Base-by-base conservation (phyloP, 2,113 vertebrate species). In the Nanorana parkeri region DNA sequence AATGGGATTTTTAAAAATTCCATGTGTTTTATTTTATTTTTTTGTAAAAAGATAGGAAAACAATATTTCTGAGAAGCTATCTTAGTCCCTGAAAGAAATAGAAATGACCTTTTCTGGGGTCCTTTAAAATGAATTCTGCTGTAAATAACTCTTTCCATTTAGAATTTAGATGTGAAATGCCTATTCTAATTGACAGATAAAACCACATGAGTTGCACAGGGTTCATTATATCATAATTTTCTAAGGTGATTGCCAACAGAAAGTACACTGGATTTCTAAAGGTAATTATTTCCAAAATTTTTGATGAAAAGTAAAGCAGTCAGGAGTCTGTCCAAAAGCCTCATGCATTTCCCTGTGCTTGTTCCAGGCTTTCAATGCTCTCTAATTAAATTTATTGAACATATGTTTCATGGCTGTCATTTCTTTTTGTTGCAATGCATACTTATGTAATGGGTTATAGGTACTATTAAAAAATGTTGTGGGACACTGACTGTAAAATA, bases 181-280 rank as follows among this genome's bases (percentile, higher is more conserved):
- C 17, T 68, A 56, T 78, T 78, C 26, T 78, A 78, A 78, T 78
- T 78, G 77, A 67, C 77, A 78, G 77, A 56, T 65, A 78, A 77
- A 55, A 78, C 77, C 20, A 54, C 77, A 56, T 36, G 64, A 78
- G 64, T 36, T 56, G 47, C 47, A 68, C 64, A 78, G 64, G 28
- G 51, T 78, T 78, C 77, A 78, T 78, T 78, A 78, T 58, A 78
- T 78, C 24, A 13, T 78, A 77, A 77, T 77, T 77, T 77, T 77
- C 63, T 7, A 13, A 56, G 77, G 77, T 68, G 77, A 78, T 78
- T 78, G 63, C 77, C 77, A 67, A 78, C 54, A n/a, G 77, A 68
- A 78, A 66, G 56, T 68, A 60, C 66, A 47, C 65, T 47, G n/a
- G 54, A 36, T 79, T 67, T 78, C 65, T 68, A 67, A 68, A 79